Evolutionary conservation across 2,113 vertebrate genomes (phyloP).

Genomic region (Clarias magur): DNA sequence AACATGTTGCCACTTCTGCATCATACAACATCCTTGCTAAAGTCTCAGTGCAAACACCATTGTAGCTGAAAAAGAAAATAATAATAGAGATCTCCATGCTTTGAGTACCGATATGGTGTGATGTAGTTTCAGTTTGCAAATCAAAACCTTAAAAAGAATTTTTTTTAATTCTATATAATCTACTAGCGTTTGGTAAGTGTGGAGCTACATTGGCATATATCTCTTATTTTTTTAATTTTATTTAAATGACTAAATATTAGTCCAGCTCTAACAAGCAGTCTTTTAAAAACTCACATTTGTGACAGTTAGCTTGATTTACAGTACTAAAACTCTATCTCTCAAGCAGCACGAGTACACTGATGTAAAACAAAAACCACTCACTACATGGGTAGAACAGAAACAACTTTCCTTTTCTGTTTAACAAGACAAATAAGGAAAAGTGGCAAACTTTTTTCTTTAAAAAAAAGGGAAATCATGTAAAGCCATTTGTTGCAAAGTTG

Average conservation of each 20-base stretch:
- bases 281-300: conserved; percentile 91
- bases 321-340: conserved; percentile 93
- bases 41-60: conserved; percentile 92
- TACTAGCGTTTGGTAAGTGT: conserved; percentile 66
- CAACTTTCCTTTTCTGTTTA: conserved; percentile 54
- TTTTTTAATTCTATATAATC: conserved; percentile 44
- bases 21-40: conserved; percentile 81
- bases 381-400: conserved; percentile 67
- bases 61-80: conserved; percentile 74
- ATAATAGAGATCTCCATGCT: conserved; percentile 49
- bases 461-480: conserved; percentile 48
- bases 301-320: conserved; percentile 88
- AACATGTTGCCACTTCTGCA: conserved; percentile 73
- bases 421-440: conserved; percentile 57
- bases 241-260: conserved; percentile 83
- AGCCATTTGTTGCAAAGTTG: conserved; percentile 68
- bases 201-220: conserved; percentile 76
- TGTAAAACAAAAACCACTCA: conserved; percentile 77
- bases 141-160: conserved; percentile 51
- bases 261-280: conserved; percentile 85
- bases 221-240: conserved; percentile 60
- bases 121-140: conserved; percentile 63
- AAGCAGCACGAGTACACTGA: conserved; percentile 89
- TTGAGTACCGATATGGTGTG: conserved; percentile 70
- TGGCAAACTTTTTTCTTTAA: conserved; percentile 15